Evolutionary conservation across 1,140 invertebrate species (phyloP).

Genomic region (Steinernema feltiae): DNA sequence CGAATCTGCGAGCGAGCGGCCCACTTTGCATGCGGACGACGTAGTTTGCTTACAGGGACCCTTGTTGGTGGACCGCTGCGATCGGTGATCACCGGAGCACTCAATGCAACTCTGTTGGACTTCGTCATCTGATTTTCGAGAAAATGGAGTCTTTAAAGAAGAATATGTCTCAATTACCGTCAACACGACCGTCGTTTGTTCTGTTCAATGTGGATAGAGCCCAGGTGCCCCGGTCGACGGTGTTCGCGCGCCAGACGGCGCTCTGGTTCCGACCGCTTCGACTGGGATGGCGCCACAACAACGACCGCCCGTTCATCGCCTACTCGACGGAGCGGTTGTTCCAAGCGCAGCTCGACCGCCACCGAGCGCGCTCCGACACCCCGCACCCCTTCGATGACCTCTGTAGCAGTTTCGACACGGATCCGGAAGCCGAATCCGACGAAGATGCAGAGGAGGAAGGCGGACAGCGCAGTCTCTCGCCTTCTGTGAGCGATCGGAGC

Average conservation of each 20-base stretch:
- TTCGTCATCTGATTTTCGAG: constrained; percentile 2
- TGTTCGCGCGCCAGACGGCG: not conserved
- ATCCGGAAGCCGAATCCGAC: not conserved
- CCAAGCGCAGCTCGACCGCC: not conserved
- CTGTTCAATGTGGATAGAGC: constrained; percentile 1
- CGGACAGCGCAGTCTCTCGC: not conserved
- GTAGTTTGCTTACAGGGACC: too few species aligned
- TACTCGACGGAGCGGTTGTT: not conserved
- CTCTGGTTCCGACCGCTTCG: not conserved
- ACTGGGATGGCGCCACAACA: constrained; percentile 5
- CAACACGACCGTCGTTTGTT: not conserved
- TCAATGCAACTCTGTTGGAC: constrained; percentile 11
- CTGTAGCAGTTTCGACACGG: not conserved
- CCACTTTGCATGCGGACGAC: too few species aligned
- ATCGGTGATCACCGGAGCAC: constrained; percentile 5
- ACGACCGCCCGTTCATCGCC: not conserved
- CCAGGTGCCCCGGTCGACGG: not conserved
- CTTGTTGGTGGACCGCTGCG: not conserved
- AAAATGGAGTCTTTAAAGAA: constrained; percentile 13
- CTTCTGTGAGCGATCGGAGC: not conserved
- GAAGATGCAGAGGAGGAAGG: not conserved
- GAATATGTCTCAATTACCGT: not conserved
- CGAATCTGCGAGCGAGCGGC: too few species aligned
- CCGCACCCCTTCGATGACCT: constrained; percentile 2
- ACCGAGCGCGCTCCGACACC: not conserved